Percentiles rank a stretch among this genome's conserved stretches.
phyloP scores from a whole-genome alignment of 2,888 invertebrate species.

The Anticlea derivata region DNA sequence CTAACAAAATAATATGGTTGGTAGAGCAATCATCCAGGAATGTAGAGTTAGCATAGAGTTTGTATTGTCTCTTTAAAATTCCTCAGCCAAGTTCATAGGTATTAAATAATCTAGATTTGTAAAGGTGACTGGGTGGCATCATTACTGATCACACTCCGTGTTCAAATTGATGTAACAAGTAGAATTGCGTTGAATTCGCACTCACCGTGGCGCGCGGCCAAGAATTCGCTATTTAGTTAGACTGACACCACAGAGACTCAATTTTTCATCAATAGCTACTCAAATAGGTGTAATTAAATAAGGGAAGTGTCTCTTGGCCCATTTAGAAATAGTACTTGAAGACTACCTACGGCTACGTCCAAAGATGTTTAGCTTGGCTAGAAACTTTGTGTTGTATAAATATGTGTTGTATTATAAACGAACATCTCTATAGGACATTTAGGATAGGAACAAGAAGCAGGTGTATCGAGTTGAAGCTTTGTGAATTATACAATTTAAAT shows the following conservation, averaged over 20 bases:
- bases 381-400: too few species aligned
- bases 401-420: too few species aligned
- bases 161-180: constrained; percentile 26
- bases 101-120: constrained; percentile 8
- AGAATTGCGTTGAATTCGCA: constrained; percentile 28
- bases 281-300: constrained; percentile 20
- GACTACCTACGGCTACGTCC: too few species aligned
- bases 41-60: too few species aligned
- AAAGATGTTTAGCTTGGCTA: constrained; percentile 1
- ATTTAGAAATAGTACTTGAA: neutral
- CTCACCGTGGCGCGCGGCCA: constrained; percentile 21
- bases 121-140: constrained; percentile 19
- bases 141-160: constrained; percentile 18
- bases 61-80: neutral
- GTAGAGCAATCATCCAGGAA: too few species aligned
- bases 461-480: too few species aligned
- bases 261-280: constrained; percentile 21
- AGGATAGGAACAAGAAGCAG: too few species aligned
- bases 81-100: neutral
- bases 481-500: too few species aligned
- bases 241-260: constrained; percentile 22
- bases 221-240: constrained; percentile 25
- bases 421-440: too few species aligned
- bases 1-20: too few species aligned
- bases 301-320: constrained; percentile 9